Evolutionary conservation across 2,888 invertebrate species (phyloP), one percentile per base, ranked within the genome.

Genomic region (Eueremaeus valkanovi): DNA sequence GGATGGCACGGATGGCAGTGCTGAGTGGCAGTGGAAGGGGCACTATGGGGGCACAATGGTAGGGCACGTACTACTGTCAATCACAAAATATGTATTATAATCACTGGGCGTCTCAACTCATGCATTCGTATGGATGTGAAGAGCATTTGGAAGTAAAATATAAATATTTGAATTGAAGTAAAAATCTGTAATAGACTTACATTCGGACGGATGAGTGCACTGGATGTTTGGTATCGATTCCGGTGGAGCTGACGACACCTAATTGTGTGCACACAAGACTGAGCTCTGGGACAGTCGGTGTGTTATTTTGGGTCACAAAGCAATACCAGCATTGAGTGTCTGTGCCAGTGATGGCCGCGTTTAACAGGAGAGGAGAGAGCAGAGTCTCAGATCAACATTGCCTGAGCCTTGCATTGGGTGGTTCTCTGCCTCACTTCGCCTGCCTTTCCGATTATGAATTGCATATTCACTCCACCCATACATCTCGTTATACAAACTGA

Each of bases 61-160:
- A 33, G 63, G 63, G 63, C 33, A 63, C 58, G 63, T 63, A 33
- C 63, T 63, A 29, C 31, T 63, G 63, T 63, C 63, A 63, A 63
- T 63, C 63, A 31, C 33, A 18, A 16, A 16, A 33, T n/a, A n/a
- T 63, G 63, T 63, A 63, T 63, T 63, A 63, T 63, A 63, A 63
- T 63, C 63, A 63, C 33, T 63, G 63, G 63, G 63, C 63, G 63
- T 63, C 63, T 63, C 63, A 63, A 63, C 63, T 63, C 63, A 63
- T 63, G 63, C 63, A 63, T 63, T 27, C 3, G 29, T 63, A 13
- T 63, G 3, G 63, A 63, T 63, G 63, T 18, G 8, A 63, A 33
- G 1, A n/a, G n/a, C 24, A 27, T 24, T 9, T 8, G 24, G 2
- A 58, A 29, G 24, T 58, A 63, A 11, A 63, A 63, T 33, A 33